Percentiles rank a stretch among this genome's conserved stretches.
These are phyloP conservation scores for Anthonomus grandis DNA, from an alignment of 1,140 invertebrate genomes.

Conservation along the genomic window DNA sequence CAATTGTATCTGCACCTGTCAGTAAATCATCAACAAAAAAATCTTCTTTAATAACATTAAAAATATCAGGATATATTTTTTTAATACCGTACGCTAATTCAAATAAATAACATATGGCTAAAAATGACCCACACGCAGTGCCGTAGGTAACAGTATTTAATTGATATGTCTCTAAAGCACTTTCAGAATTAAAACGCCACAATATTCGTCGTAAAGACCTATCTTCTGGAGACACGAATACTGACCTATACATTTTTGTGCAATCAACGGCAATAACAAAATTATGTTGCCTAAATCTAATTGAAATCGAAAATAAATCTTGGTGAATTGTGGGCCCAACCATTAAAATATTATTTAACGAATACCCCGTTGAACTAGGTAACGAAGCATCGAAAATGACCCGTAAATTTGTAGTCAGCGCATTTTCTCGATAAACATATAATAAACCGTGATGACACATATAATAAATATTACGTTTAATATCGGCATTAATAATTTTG, in stretches of 20 bases:
- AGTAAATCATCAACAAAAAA: slow-evolving; percentile 53
- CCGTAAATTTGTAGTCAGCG: slow-evolving; percentile 40
- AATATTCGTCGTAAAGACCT: slow-evolving; percentile 28
- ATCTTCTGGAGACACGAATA: slow-evolving; percentile 41
- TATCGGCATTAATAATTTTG: slow-evolving; percentile 4
- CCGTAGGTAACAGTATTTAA: slow-evolving; percentile 43
- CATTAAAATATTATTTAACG: slow-evolving; percentile 38
- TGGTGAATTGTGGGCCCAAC: slow-evolving; percentile 37
- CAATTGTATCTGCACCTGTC: slow-evolving; percentile 31
- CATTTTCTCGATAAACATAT: slow-evolving; percentile 21
- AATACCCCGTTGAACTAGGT: slow-evolving; percentile 30
- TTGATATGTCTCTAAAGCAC: slow-evolving; percentile 32
- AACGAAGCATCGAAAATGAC: slow-evolving; percentile 45
- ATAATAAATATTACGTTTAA: slow-evolving; percentile 26
- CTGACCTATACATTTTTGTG: slow-evolving; percentile 47
- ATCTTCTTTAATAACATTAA: slow-evolving; percentile 39
- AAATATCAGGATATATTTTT: slow-evolving; percentile 27
- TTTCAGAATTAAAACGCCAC: slow-evolving; percentile 29
- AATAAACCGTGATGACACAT: slow-evolving; percentile 46
- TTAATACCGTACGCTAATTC: slow-evolving; percentile 36
- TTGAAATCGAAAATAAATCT: slow-evolving; percentile 41
- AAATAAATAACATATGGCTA: slow-evolving; percentile 42
- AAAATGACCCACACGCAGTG: slow-evolving; percentile 37
- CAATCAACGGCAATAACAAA: slow-evolving; percentile 49
- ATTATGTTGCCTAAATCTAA: slow-evolving; percentile 47